Evolutionary conservation across 2,888 invertebrate genomes (phyloP).

Genomic region (Ramazzottius varieornatus): DNA sequence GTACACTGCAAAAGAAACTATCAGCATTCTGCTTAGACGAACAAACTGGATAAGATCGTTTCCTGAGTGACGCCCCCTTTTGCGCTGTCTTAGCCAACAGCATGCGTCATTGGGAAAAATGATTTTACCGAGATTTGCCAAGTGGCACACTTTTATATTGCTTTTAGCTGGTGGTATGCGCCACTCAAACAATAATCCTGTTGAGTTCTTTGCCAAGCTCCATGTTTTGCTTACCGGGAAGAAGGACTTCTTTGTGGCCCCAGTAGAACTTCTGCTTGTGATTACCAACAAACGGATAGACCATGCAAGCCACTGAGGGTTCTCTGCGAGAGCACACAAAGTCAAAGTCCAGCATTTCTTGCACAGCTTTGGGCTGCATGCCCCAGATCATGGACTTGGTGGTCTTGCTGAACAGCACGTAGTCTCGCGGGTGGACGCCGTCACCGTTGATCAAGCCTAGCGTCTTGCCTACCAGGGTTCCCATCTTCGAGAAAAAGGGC

Average conservation of each 20-base stretch:
- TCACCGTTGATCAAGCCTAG: background rate
- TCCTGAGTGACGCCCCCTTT: too few relatives aligned
- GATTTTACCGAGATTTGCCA: too few relatives aligned
- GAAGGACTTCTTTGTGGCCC: slow-evolving; percentile 86
- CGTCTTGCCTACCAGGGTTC: background rate
- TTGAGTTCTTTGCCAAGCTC: too few relatives aligned
- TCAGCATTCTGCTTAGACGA: background rate
- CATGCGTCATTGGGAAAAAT: too few relatives aligned
- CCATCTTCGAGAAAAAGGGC: background rate
- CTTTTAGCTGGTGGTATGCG: too few relatives aligned
- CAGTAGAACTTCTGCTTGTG: slow-evolving; percentile 99
- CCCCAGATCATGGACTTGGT: slow-evolving; percentile 95
- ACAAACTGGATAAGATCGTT: too few relatives aligned
- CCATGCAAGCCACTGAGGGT: slow-evolving; percentile 69
- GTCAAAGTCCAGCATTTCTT: slow-evolving; percentile 83
- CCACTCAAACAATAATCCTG: too few relatives aligned
- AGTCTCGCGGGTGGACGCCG: background rate
- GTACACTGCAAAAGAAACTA: slow-evolving; percentile 36
- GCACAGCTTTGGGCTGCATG: slow-evolving; percentile 89
- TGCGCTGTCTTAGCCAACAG: too few relatives aligned
- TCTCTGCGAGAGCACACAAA: slow-evolving; percentile 63
- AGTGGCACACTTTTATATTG: too few relatives aligned
- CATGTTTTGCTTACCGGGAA: slow-evolving; percentile 34
- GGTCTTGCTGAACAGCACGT: slow-evolving; percentile 19
- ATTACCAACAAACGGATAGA: slow-evolving; percentile 92